Evolutionary conservation across 2,797 vertebrate species (phyloP).

Genomic region (Clarias platycephalus): DNA sequence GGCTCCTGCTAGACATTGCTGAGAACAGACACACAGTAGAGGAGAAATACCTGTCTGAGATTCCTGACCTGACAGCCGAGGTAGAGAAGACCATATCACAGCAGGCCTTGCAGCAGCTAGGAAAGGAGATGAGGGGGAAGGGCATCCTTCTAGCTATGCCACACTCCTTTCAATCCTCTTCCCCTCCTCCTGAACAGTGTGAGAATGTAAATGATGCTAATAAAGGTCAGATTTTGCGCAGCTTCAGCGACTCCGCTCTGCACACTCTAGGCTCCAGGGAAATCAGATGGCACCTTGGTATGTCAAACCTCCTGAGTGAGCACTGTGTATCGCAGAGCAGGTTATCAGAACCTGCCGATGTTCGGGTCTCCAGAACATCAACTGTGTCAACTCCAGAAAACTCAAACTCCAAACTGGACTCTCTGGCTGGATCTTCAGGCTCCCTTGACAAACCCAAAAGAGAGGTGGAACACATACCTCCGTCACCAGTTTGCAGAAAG

Average conservation of each 20-base stretch:
- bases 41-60: slow-evolving; percentile 71
- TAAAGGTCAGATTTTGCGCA: slow-evolving; percentile 68
- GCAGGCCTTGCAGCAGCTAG: slow-evolving; percentile 79
- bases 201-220: slow-evolving; percentile 65
- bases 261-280: slow-evolving; percentile 68
- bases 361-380: slow-evolving; percentile 11
- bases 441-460: slow-evolving; percentile 58
- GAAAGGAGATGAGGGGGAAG: slow-evolving; percentile 81
- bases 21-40: slow-evolving; percentile 82
- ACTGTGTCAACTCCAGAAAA: slow-evolving; percentile 44
- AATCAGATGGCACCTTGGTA: slow-evolving; percentile 50
- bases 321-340: slow-evolving; percentile 69
- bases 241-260: slow-evolving; percentile 89
- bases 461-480: slow-evolving; percentile 55
- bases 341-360: slow-evolving; percentile 55
- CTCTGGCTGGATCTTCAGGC: slow-evolving; percentile 60
- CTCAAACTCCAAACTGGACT: slow-evolving; percentile 63
- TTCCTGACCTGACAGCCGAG: slow-evolving; percentile 85
- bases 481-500: slow-evolving; percentile 61
- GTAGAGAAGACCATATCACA: slow-evolving; percentile 91
- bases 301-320: slow-evolving; percentile 61
- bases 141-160: slow-evolving; percentile 70
- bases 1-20: slow-evolving; percentile 82
- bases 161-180: slow-evolving; percentile 52
- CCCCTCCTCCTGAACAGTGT: slow-evolving; percentile 59